phyloP scores from a whole-genome alignment of 2,888 invertebrate species.

The Apodemia duryi region DNA sequence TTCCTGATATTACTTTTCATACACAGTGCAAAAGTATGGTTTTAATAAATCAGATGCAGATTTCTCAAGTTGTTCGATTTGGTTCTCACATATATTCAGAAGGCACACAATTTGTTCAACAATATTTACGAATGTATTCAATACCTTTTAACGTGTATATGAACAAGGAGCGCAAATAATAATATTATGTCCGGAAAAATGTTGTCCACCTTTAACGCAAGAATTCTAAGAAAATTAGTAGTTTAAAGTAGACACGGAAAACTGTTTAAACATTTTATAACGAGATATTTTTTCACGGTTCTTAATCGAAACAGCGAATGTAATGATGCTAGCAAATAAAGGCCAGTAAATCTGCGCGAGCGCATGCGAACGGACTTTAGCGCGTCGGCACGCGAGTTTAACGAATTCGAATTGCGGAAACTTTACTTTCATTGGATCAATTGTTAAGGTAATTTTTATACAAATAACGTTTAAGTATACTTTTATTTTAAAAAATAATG shows the following conservation, averaged over 20 bases:
- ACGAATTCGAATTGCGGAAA: neutral
- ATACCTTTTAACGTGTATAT: too few relatives aligned
- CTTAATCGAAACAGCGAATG: conserved; percentile 8
- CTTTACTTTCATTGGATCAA: neutral
- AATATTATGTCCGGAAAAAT: too few relatives aligned
- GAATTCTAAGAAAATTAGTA: neutral
- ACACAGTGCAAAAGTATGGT: too few relatives aligned
- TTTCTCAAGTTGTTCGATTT: too few relatives aligned
- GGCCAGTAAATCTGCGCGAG: conserved; percentile 12
- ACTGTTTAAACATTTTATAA: neutral
- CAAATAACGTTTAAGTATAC: neutral
- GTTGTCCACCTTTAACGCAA: neutral
- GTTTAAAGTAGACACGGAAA: neutral
- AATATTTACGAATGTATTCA: too few relatives aligned
- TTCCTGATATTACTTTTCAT: too few relatives aligned
- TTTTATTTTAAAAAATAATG: neutral
- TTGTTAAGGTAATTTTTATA: neutral
- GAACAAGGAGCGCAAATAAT: too few relatives aligned
- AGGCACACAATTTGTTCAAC: too few relatives aligned
- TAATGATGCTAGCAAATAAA: conserved; percentile 4
- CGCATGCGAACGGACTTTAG: conserved; percentile 1
- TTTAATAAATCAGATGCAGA: too few relatives aligned
- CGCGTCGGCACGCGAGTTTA: neutral
- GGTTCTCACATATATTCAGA: too few relatives aligned
- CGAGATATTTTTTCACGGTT: conserved; percentile 6